Evolutionary conservation across 2,113 vertebrate species (phyloP), one percentile per base, ranked within the genome.

Genomic region (Vicugna pacos): DNA sequence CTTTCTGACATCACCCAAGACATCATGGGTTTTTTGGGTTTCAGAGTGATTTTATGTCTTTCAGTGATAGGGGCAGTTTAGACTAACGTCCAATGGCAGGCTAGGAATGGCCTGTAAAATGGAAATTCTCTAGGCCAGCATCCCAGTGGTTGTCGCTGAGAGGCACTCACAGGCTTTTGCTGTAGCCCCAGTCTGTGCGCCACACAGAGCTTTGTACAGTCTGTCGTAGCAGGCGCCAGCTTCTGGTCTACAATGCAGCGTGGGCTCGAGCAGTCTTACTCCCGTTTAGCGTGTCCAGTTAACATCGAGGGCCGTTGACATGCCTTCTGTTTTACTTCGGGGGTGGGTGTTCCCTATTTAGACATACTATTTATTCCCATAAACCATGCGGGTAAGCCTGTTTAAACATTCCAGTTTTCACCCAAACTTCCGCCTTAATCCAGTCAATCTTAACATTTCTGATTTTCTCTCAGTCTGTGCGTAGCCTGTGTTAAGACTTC

Each of bases 401-500:
- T 87, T 82, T 89, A 91, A 73, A 88, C 42, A 79, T 67, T 83
- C 65, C 42, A 54, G 24, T 88, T 90, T 93, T 90, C 65, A 50
- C 54, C 48, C 42, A 91, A 5, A 91, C n/a, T 83, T 93, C n/a
- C 6, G 58, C 56, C 26, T 80, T 89, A 54, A 62, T 54, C 19
- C 81, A 65, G 0, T 73, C 62, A 79, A 28, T 48, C 16, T 58
- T 72, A 70, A 83, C 17, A 91, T 14, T 93, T 92, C 50, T 77
- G 50, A 58, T 22, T 38, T 76, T 62, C 35, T 72, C 1, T 73
- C 52, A 86, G 0, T 77, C 58, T 56, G 22, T 64, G 70, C 87
- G 38, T 91, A 88, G 32, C n/a, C 60, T 64, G 10, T 60, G 1
- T 90, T 83, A 83, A 76, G 67, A 79, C 75, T 95, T 81, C 24